Evolutionary conservation across 2,113 vertebrate species (phyloP), one percentile per base, ranked within the genome.

Genomic region (Bos indicus): DNA sequence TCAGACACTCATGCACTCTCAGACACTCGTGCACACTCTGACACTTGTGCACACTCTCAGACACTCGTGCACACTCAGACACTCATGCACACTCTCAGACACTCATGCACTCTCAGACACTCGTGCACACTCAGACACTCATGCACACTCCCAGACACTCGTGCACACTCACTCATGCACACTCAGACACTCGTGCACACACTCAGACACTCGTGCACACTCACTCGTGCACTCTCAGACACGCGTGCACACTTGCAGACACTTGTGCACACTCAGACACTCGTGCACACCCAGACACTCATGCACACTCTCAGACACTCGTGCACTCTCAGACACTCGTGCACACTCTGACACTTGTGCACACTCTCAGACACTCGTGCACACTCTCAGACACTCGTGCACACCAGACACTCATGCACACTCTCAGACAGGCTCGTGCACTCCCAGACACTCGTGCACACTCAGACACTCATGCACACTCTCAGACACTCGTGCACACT

Each of bases 11-110:
- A 0, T 17, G 3, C n/a, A n/a, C 77, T 6, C 77, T 6, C 36
- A 43, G n/a, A 19, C 3, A 17, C 57, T 57, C 0, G 0, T 13
- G 26, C 1, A 0, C 36, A 0, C 8, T 26, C 40, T 4, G 40
- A 40, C 23, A 10, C 23, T 57, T 1, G 3, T 25, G 8, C 23
- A 25, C 21, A 25, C 40, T 40, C 21, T 21, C 7, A 10, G 57
- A 59, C 4, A 59, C 10, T 59, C 4, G 0, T 28, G 57, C 25
- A 28, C 57, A 59, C 21, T 7, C 56, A 11, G 9, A 59, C 25
- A 59, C 23, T 59, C 4, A 0, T 26, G 8, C 14, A 56, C 19
- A 0, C 16, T 21, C 3, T 60, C 26, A 28, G 59, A 57, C 12
- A 60, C 26, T 60, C 12, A 0, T 60, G 59, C 57, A 59, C 57